Conservation (phyloP, 2,113 vertebrate genomes). For the Grallaria varia region DNA sequence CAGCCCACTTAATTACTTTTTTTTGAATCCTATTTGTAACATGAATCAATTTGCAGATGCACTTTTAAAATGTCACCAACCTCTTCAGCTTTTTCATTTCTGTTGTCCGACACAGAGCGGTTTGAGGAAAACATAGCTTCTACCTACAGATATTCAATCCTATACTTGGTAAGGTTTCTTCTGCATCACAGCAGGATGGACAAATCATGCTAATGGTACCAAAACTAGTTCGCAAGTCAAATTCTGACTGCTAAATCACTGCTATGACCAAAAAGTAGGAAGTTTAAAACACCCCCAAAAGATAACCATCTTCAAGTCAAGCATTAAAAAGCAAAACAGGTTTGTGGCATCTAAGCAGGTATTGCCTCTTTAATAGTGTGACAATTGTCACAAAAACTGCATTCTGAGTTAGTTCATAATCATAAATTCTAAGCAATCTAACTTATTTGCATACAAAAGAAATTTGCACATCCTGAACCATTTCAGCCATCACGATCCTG, state of each 20-base stretch:
- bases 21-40: background rate
- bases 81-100: background rate
- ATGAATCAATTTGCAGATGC: background rate
- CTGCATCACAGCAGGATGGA: background rate
- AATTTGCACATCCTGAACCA: background rate
- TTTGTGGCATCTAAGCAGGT: background rate
- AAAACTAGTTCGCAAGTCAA: background rate
- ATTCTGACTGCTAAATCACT: background rate
- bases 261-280: background rate
- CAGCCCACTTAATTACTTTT: background rate
- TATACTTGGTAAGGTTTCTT: background rate
- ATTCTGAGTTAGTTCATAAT: background rate
- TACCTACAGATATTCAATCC: background rate
- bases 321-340: background rate
- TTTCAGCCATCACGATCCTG: background rate
- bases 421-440: background rate
- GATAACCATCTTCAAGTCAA: background rate
- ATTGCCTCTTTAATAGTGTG: background rate
- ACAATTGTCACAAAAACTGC: background rate
- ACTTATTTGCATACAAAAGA: background rate
- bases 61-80: background rate
- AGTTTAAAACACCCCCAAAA: background rate
- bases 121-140: background rate
- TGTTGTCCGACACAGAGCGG: background rate
- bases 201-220: rapidly evolving